phyloP scores from a whole-genome alignment of 2,113 vertebrate genomes.

The Sceloporus tristichus region DNA sequence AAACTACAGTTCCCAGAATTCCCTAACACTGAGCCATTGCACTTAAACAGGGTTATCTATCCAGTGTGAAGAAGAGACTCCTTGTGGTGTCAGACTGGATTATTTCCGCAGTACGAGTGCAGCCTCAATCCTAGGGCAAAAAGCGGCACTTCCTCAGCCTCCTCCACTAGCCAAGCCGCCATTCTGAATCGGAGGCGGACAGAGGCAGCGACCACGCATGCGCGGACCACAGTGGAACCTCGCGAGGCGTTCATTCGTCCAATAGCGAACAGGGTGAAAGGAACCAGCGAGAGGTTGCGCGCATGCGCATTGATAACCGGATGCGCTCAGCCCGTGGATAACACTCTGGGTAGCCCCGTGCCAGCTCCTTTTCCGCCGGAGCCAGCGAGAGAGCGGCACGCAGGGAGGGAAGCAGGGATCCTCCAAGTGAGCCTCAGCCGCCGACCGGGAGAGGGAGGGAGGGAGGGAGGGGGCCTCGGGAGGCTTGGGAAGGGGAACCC shows the following conservation, averaged over 20 bases:
- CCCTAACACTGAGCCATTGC: too few species aligned
- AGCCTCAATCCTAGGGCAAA: too few species aligned
- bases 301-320: conserved; percentile 14
- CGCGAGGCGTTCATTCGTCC: background rate
- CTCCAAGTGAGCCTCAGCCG: background rate
- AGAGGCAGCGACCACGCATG: background rate
- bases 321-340: conserved; percentile 37
- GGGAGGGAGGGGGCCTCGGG: too few species aligned
- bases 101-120: too few species aligned
- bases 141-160: background rate
- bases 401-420: background rate
- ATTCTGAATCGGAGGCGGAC: background rate
- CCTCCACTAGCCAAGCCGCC: fast-evolving
- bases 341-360: conserved; percentile 29
- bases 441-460: fast-evolving
- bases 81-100: too few species aligned
- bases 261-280: background rate
- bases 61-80: too few species aligned
- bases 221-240: background rate
- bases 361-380: background rate
- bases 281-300: background rate
- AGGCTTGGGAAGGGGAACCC: background rate
- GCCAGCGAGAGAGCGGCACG: conserved; percentile 28
- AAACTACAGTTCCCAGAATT: too few species aligned
- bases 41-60: too few species aligned